Percentiles rank a stretch among this genome's conserved stretches.
Evolutionary conservation across 2,113 vertebrate genomes (phyloP).

Genomic region (Callospermophilus lateralis): DNA sequence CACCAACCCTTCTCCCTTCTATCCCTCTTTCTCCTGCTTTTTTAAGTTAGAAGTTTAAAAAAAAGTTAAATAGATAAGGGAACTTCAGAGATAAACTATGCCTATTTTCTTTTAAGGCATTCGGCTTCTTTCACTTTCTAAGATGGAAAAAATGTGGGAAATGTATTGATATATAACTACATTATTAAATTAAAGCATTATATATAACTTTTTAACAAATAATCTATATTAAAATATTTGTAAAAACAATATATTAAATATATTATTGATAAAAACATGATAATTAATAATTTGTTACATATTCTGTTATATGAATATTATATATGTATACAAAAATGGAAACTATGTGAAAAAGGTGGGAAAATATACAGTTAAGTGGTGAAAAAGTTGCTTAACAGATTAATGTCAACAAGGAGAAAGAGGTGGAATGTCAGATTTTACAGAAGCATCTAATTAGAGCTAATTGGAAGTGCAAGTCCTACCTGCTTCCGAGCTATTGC

Average conservation of each 20-base stretch:
- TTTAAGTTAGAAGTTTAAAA: neutral
- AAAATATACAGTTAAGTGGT: neutral
- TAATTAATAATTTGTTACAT: neutral
- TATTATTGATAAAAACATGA: neutral
- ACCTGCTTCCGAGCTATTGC: neutral
- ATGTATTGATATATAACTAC: neutral
- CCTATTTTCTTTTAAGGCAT: conserved; percentile 15
- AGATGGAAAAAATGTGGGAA: neutral
- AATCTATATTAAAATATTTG: neutral
- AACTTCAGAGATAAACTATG: neutral
- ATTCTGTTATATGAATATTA: neutral
- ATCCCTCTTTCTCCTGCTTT: neutral
- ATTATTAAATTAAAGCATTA: conserved; percentile 3
- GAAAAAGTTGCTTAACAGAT: conserved; percentile 7
- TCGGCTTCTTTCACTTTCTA: conserved; percentile 40
- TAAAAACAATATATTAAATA: neutral
- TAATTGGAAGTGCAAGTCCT: conserved; percentile 41
- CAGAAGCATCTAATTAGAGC: conserved; percentile 7
- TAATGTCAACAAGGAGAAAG: neutral
- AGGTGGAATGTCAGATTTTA: neutral
- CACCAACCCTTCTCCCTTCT: neutral
- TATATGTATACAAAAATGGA: neutral
- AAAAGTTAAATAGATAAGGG: neutral
- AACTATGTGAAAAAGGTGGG: conserved; percentile 2
- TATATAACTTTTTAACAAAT: neutral